Conservation (phyloP, 2,888 invertebrate species). For the Omphaloscelis lunosa region DNA sequence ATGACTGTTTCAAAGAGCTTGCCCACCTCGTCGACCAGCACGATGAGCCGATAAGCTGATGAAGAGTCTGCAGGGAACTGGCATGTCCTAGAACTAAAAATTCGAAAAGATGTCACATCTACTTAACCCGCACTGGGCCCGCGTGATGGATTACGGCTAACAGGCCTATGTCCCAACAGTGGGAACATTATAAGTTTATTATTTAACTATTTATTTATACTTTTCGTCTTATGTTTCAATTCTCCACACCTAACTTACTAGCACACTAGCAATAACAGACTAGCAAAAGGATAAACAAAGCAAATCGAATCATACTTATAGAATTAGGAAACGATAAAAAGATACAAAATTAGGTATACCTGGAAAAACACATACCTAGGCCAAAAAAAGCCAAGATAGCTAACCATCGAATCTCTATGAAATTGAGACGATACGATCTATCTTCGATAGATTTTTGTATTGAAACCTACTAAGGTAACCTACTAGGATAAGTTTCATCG, state of each 20-base stretch:
- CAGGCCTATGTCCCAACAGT: neutral
- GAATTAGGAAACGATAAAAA: conserved; percentile 38
- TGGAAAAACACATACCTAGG: conserved; percentile 7
- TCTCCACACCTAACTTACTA: neutral
- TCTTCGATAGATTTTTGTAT: neutral
- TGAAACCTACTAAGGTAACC: no score
- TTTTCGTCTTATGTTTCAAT: neutral
- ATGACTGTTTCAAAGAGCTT: no score
- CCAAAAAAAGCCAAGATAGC: no score
- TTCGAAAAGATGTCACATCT: neutral
- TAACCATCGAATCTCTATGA: neutral
- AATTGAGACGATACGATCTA: no score
- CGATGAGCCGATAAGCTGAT: no score
- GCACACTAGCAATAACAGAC: no score
- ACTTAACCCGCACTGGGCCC: neutral
- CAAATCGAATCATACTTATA: neutral
- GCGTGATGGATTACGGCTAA: neutral
- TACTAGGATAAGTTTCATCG: no score
- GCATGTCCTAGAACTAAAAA: neutral
- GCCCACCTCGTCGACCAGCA: no score
- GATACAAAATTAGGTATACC: conserved; percentile 17
- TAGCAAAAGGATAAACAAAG: no score
- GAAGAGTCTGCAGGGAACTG: no score
- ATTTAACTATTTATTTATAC: no score
- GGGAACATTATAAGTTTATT: neutral